Conservation (phyloP, 2,888 invertebrate genomes). For the Synergus gifuensis region DNA sequence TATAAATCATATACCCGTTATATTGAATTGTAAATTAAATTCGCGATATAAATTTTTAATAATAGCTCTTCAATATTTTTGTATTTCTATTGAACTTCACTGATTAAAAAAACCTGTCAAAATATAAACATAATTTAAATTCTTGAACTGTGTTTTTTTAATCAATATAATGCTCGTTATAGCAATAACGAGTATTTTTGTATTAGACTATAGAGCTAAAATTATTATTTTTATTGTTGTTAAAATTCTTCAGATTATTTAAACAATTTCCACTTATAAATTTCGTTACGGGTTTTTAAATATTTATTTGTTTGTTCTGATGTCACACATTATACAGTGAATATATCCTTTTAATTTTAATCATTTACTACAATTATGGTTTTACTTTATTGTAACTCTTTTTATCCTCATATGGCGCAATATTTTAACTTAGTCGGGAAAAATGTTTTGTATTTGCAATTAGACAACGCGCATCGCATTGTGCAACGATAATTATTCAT, state of each 20-base stretch:
- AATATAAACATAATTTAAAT: slow-evolving; percentile 2
- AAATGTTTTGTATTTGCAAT: slow-evolving; percentile 64
- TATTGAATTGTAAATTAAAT: not conserved
- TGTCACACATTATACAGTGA: no score
- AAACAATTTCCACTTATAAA: not conserved
- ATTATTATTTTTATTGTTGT: not conserved
- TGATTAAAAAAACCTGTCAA: slow-evolving; percentile 11
- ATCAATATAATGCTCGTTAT: not conserved
- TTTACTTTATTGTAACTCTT: not conserved
- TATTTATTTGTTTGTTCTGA: not conserved
- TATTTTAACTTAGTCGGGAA: slow-evolving; percentile 47
- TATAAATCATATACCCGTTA: not conserved
- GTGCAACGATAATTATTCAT: slow-evolving; percentile 70
- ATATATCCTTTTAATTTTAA: not conserved
- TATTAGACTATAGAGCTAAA: not conserved
- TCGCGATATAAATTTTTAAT: not conserved
- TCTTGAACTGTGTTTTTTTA: not conserved
- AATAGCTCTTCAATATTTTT: not conserved
- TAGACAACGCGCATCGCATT: slow-evolving; percentile 60
- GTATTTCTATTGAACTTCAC: not conserved
- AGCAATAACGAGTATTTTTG: not conserved
- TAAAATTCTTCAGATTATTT: not conserved
- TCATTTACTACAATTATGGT: not conserved
- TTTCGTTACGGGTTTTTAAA: no score
- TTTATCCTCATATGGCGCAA: slow-evolving; percentile 8